Conservation (phyloP, 2,888 invertebrate genomes). For the Drosophila pseudotalamancana region DNA sequence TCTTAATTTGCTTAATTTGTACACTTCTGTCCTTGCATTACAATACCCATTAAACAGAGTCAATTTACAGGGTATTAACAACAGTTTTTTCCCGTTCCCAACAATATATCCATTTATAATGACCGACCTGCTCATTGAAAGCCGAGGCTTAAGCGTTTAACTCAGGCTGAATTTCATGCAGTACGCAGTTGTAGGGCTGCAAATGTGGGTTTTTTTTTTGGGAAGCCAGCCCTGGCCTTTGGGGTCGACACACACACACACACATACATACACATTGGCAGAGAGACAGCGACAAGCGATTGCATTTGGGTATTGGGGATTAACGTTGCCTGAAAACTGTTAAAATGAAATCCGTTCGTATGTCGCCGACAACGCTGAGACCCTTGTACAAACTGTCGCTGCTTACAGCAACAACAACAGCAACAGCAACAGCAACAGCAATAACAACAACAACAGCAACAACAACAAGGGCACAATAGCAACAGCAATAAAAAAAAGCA, state of each 20-base stretch:
- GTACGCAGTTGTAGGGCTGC: slow-evolving; percentile 31
- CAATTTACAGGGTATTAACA: background rate
- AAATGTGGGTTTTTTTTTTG: slow-evolving; percentile 7
- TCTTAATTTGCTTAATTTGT: no score
- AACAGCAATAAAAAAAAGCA: background rate
- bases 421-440: slow-evolving; percentile 28
- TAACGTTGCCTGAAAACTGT: slow-evolving; percentile 77
- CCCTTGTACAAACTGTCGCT: slow-evolving; percentile 74
- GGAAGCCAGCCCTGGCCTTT: slow-evolving; percentile 46
- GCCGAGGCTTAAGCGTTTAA: slow-evolving; percentile 31
- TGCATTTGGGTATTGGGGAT: slow-evolving; percentile 81
- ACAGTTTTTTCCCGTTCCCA: background rate
- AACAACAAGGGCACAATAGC: background rate
- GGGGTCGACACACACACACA: slow-evolving; percentile 34
- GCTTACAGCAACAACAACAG: slow-evolving; percentile 53
- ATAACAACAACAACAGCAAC: slow-evolving; percentile 6
- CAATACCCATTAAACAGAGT: slow-evolving; percentile 2
- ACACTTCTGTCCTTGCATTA: background rate
- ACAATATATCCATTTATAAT: slow-evolving; percentile 9
- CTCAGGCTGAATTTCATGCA: slow-evolving; percentile 12
- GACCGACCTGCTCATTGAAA: slow-evolving; percentile 22
- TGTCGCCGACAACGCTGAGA: slow-evolving; percentile 65
- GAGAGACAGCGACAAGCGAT: slow-evolving; percentile 59
- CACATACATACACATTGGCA: background rate
- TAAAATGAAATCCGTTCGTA: slow-evolving; percentile 78